phyloP scores from a whole-genome alignment of 2,797 vertebrate genomes.

The Melanotaenia pygmaea region DNA sequence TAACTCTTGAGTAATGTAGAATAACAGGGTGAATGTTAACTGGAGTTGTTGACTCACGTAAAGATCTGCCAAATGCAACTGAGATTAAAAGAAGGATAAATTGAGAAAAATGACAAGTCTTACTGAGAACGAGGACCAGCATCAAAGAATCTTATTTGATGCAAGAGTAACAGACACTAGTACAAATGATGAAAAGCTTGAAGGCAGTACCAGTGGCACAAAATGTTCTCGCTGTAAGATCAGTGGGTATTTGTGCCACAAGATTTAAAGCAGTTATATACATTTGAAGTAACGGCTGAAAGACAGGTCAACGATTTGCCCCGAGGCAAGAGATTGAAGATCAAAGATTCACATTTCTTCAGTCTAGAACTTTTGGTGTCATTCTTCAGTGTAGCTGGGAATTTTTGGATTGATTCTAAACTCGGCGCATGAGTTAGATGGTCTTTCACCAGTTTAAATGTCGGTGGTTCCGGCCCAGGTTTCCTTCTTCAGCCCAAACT shows the following conservation, averaged over 20 bases:
- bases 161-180: background rate
- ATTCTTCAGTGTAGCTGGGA: conserved; percentile 5
- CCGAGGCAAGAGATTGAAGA: conserved; percentile 32
- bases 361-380: conserved; percentile 31
- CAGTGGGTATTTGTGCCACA: conserved; percentile 9
- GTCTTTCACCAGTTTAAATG: too few species aligned
- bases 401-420: too few species aligned
- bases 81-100: background rate
- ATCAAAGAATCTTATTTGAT: background rate
- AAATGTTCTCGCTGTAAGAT: conserved; percentile 11
- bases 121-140: background rate
- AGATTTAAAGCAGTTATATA: conserved; percentile 9
- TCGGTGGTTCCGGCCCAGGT: too few species aligned
- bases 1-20: too few species aligned
- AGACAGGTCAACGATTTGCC: conserved; percentile 45
- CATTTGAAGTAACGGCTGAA: conserved; percentile 19
- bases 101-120: background rate
- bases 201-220: conserved; percentile 12
- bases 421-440: too few species aligned
- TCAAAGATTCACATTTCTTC: conserved; percentile 42
- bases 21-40: background rate
- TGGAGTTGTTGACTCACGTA: background rate
- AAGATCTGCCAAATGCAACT: background rate
- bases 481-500: too few species aligned
- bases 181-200: conserved; percentile 2